Base-by-base conservation (phyloP, 1,140 invertebrate genomes). In the Bombus impatiens region DNA sequence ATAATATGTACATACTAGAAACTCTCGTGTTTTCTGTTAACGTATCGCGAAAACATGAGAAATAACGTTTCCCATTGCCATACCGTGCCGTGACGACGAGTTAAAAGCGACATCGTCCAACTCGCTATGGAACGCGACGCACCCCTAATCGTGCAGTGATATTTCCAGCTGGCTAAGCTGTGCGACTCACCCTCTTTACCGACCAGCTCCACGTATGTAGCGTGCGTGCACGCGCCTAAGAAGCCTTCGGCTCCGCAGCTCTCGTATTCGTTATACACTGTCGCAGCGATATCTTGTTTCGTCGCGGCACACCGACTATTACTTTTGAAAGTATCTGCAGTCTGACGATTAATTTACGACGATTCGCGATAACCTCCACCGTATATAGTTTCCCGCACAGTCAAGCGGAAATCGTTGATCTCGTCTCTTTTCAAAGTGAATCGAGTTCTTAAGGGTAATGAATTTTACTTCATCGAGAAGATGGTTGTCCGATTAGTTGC, bases 1-100 rank as follows among this genome's bases (percentile, higher is more conserved):
- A 91, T 91, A 91, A 91, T 91, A 88, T 86, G 88, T 91, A 89
- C 81, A 78, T 91, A 90, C 89, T 88, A 91, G 89, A 90, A 91
- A 91, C 89, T 90, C 87, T 91, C 90, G 87, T 91, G 90, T 91
- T 91, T 91, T 91, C 87, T 91, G 90, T 91, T 91, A 91, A 91
- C 90, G 89, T 91, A 91, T 91, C 90, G 90, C 90, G 89, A 89
- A 91, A 91, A 91, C 90, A 91, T 86, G 90, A 91, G 87, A 70
- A 91, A 87, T 91, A 91, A 91, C 87, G 90, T 91, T 91, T 89
- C 79, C 87, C 85, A 89, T 87, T 91, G 90, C 84, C 89, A 40
- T 88, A 79, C 72, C 87, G 78, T 91, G 87, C 72, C 87, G 89
- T 91, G 90, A 89, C 87, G 83, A 74, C 78, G 44, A 74, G 80